phyloP scores from a whole-genome alignment of 1,140 invertebrate genomes.

The Trypoxylus dichotomus region DNA sequence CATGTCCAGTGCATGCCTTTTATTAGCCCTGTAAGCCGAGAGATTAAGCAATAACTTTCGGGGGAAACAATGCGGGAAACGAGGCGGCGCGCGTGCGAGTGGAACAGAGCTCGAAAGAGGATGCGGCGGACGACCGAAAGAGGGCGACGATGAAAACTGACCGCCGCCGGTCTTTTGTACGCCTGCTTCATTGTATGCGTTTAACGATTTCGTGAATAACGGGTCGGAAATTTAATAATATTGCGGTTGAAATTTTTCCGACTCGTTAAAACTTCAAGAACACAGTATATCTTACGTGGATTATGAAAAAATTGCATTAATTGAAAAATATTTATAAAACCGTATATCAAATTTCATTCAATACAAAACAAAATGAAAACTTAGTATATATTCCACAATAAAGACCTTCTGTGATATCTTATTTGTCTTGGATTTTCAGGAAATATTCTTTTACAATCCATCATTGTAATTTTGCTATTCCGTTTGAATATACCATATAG shows the following conservation, averaged over 20 bases:
- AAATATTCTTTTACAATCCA: too few species aligned
- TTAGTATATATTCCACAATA: too few species aligned
- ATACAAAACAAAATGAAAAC: too few species aligned
- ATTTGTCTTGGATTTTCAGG: too few species aligned
- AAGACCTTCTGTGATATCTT: too few species aligned
- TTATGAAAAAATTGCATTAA: too few species aligned
- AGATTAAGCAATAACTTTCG: conserved; percentile 33
- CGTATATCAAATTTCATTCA: too few species aligned
- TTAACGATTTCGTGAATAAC: neutral
- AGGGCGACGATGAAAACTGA: conserved; percentile 22
- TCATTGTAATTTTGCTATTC: too few species aligned
- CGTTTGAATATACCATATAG: too few species aligned
- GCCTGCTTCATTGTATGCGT: neutral
- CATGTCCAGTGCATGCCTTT: conserved; percentile 27
- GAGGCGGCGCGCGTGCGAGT: neutral
- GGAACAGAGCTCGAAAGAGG: neutral
- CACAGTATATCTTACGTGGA: too few species aligned
- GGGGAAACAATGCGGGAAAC: conserved; percentile 21
- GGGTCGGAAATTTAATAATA: neutral
- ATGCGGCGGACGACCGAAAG: neutral
- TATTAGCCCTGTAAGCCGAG: conserved; percentile 30
- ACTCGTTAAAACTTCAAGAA: too few species aligned
- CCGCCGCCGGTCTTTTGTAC: neutral
- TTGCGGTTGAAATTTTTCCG: neutral
- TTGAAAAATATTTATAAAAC: too few species aligned